A percentile compares a stretch with the other conserved stretches of the same genome.
phyloP scores from a whole-genome alignment of 2,797 vertebrate genomes.

The Betta splendens region DNA sequence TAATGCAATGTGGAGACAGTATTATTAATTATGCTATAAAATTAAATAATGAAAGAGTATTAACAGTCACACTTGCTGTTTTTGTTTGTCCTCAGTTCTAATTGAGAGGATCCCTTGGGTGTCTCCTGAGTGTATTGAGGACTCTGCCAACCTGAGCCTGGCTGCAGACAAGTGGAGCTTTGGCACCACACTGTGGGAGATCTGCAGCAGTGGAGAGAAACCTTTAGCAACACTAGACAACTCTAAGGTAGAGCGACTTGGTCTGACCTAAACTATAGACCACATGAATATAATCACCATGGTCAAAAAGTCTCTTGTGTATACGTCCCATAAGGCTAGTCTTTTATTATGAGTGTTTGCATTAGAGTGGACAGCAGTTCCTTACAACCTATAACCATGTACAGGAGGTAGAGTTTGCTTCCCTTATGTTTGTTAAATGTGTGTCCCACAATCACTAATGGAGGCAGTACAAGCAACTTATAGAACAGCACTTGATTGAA shows the following conservation, averaged over 20 bases:
- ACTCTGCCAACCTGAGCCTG: slow-evolving; percentile 85
- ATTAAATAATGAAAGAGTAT: background rate
- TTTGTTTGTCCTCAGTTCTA: slow-evolving; percentile 82
- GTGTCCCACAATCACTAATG: too few relatives aligned
- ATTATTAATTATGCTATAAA: background rate
- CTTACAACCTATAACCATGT: too few relatives aligned
- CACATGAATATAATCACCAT: too few relatives aligned
- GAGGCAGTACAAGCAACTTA: too few relatives aligned
- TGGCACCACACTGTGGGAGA: slow-evolving; percentile 96
- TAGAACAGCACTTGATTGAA: too few relatives aligned
- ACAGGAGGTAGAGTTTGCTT: too few relatives aligned
- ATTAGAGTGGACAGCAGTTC: too few relatives aligned
- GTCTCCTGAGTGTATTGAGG: slow-evolving; percentile 92
- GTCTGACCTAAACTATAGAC: background rate
- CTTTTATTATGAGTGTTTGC: too few relatives aligned
- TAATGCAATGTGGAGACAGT: background rate
- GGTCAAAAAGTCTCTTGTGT: too few relatives aligned
- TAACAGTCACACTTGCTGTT: slow-evolving; percentile 4
- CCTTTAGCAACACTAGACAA: slow-evolving; percentile 89
- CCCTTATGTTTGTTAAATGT: too few relatives aligned
- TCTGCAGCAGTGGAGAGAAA: slow-evolving; percentile 94
- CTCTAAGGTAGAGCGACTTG: slow-evolving; percentile 78
- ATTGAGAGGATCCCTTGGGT: slow-evolving; percentile 97
- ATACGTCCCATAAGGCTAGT: too few relatives aligned
- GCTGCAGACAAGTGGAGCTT: slow-evolving; percentile 96